These are phyloP conservation scores for Notechis scutatus DNA, from an alignment of 2,113 vertebrate genomes.

Conservation along the genomic window DNA sequence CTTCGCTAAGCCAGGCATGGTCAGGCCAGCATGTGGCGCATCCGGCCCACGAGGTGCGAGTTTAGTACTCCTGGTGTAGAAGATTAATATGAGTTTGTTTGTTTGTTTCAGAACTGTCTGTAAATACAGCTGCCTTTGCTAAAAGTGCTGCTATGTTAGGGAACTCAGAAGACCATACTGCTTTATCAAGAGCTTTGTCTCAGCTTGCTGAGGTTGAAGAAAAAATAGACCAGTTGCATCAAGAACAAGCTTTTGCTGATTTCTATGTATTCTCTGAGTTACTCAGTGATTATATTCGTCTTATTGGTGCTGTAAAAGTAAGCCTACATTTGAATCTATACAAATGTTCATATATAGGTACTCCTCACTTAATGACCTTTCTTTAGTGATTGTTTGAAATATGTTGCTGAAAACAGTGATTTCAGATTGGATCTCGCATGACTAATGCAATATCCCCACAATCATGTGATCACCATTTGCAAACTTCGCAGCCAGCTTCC, in stretches of 20 bases:
- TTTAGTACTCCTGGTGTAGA: background rate
- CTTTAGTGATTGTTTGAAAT: background rate
- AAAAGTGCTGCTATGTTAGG: slow-evolving; percentile 98
- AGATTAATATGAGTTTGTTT: background rate
- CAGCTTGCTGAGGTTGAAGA: slow-evolving; percentile 99
- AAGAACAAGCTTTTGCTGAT: slow-evolving; percentile 94
- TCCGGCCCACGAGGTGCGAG: rapidly evolving
- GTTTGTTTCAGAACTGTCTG: slow-evolving; percentile 84
- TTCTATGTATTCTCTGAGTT: slow-evolving; percentile 94
- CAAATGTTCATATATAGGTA: background rate
- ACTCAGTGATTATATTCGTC: slow-evolving; percentile 93
- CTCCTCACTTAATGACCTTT: background rate
- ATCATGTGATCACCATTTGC: background rate
- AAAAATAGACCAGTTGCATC: slow-evolving; percentile 95
- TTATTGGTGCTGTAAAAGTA: slow-evolving; percentile 93
- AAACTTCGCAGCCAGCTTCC: background rate
- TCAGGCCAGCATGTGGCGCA: rapidly evolving
- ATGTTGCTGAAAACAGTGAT: background rate
- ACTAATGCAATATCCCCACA: background rate
- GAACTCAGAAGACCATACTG: slow-evolving; percentile 97
- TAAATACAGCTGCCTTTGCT: slow-evolving; percentile 93
- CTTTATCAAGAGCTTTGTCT: slow-evolving; percentile 91
- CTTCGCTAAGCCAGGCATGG: too few species aligned
- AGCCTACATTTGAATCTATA: slow-evolving; percentile 29
- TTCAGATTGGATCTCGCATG: background rate